Evolutionary conservation across 2,888 invertebrate genomes (phyloP).

Genomic region (Eristalis intricaria): DNA sequence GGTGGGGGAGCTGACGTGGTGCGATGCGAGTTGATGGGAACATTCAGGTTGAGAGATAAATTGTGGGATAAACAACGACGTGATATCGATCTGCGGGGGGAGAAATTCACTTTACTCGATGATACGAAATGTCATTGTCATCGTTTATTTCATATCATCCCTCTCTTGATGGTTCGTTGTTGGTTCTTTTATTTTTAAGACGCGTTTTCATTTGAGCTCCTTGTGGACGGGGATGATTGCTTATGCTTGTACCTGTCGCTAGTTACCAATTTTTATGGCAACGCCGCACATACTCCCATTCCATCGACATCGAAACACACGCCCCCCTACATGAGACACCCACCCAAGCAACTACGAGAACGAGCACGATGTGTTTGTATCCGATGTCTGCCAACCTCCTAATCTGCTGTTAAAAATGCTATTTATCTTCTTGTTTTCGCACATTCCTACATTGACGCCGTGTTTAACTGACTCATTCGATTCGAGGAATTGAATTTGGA

Average conservation of each 20-base stretch:
- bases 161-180: not conserved
- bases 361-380: not conserved
- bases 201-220: slow-evolving; percentile 7
- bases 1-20: not conserved
- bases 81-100: slow-evolving; percentile 53
- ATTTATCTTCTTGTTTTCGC: slow-evolving; percentile 29
- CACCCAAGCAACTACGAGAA: not conserved
- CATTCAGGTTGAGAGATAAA: slow-evolving; percentile 38
- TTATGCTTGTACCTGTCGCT: slow-evolving; percentile 43
- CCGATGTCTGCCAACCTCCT: slow-evolving; percentile 22
- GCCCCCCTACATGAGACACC: not conserved
- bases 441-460: not conserved
- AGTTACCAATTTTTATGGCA: slow-evolving; percentile 28
- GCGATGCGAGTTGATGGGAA: not conserved
- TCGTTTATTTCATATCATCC: slow-evolving; percentile 46
- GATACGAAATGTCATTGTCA: slow-evolving; percentile 50
- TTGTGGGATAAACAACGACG: slow-evolving; percentile 62
- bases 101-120: slow-evolving; percentile 41
- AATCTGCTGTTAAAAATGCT: slow-evolving; percentile 41
- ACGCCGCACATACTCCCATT: not conserved
- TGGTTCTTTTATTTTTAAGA: not conserved
- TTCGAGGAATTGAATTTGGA: slow-evolving; percentile 4
- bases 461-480: not conserved
- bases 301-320: not conserved
- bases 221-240: slow-evolving; percentile 43